Evolutionary conservation across 2,888 invertebrate species (phyloP).

Genomic region (Spodoptera exigua): DNA sequence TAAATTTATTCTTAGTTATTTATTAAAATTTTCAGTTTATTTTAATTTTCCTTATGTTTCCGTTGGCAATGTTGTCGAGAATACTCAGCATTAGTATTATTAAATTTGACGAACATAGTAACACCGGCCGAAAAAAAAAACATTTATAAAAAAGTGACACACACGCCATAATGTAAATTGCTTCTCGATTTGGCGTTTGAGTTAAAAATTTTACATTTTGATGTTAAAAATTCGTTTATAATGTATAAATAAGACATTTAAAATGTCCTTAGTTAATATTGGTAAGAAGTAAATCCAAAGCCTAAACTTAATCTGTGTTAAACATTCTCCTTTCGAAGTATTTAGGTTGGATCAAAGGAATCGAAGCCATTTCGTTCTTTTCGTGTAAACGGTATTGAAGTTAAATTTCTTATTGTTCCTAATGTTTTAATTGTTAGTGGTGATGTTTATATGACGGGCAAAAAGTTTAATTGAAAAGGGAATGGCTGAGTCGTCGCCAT

Average conservation of each 20-base stretch:
- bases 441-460: conserved; percentile 58
- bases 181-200: conserved; percentile 87
- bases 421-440: conserved; percentile 52
- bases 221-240: conserved; percentile 76
- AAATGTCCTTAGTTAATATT: conserved; percentile 84
- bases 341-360: conserved; percentile 85
- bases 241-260: conserved; percentile 79
- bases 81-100: conserved; percentile 2
- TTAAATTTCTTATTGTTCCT: conserved; percentile 64
- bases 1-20: neutral
- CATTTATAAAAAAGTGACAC: conserved; percentile 86
- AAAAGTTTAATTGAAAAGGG: conserved; percentile 65
- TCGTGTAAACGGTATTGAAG: conserved; percentile 72
- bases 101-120: conserved; percentile 34
- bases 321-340: conserved; percentile 68
- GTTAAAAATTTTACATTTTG: conserved; percentile 81
- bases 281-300: conserved; percentile 77
- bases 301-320: conserved; percentile 56
- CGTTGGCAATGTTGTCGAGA: conserved; percentile 17
- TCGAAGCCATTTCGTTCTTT: conserved; percentile 86
- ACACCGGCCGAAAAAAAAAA: conserved; percentile 71
- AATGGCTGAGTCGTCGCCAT: conserved; percentile 81
- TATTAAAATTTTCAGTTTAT: no score
- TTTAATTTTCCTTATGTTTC: neutral
- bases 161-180: conserved; percentile 90